Base-by-base conservation (phyloP, 2,888 invertebrate species). In the Drosophila parthenogenetica region DNA sequence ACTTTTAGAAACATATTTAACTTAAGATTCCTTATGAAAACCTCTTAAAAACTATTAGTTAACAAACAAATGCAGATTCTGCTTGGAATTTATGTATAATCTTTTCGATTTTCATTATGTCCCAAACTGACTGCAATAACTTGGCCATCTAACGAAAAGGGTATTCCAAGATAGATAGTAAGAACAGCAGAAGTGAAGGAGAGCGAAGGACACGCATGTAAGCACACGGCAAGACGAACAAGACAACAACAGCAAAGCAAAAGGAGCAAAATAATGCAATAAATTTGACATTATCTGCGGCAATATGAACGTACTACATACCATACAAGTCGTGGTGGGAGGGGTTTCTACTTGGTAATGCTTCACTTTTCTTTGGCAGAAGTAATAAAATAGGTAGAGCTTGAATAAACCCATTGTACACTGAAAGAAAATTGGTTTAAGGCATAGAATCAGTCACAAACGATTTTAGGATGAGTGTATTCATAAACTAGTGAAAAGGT, bases 201-300 rank as follows among this genome's bases (percentile, higher is more conserved):
- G 17, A 49, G 17, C 35, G 13, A 35, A 49, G 32, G 17, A 49
- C 17, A 49, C 49, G 49, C 49, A 49, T 49, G 69, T 58, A 68
- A 57, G 76, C 65, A 63, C 32, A 49, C 61, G 50, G 32, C 54
- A 66, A 43, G 42, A 74, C 51, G 40, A 74, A 61, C 50, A 57
- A 66, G 72, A 61, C 50, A 57, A 66, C 63, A 64, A 66, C 60
- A 70, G 63, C 64, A 64, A 54, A 72, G 67, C 43, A 74, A 72
- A 73, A 63, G 68, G 72, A 66, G 73, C 69, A 88, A 84, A 89
- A 89, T 88, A 86, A 80, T 88, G 88, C 88, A 82, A 86, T 86
- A 89, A 86, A 86, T 89, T 86, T 86, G 86, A 89, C 89, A 89
- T 86, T 86, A 86, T 86, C 89, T 86, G 65, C 50, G 73, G 77